Evolutionary conservation across 2,888 invertebrate genomes (phyloP).

Genomic region (Plutella xylostella): DNA sequence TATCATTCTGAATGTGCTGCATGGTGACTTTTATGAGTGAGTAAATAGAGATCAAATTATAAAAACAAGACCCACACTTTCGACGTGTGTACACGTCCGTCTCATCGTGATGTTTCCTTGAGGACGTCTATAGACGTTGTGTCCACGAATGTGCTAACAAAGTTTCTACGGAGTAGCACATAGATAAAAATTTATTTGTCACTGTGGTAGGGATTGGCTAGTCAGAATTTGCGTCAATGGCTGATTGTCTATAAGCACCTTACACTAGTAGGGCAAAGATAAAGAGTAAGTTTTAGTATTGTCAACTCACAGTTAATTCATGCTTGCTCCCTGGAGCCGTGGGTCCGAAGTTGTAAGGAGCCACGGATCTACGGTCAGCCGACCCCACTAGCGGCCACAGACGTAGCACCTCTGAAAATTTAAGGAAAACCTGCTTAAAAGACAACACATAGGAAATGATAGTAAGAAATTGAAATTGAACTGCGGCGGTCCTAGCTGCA

Average conservation of each 20-base stretch:
- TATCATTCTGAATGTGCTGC: too few relatives aligned
- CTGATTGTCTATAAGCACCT: too few relatives aligned
- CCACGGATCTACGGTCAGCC: conserved; percentile 36
- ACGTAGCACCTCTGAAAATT: conserved; percentile 44
- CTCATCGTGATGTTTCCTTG: conserved; percentile 3
- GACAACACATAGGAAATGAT: too few relatives aligned
- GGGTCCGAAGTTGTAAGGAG: conserved; percentile 39
- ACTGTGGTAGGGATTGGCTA: too few relatives aligned
- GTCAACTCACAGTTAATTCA: conserved; percentile 34
- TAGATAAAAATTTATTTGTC: too few relatives aligned
- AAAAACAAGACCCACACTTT: background rate
- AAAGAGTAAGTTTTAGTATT: too few relatives aligned
- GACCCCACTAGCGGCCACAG: conserved; percentile 41
- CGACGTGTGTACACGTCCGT: conserved; percentile 3
- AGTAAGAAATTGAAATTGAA: too few relatives aligned
- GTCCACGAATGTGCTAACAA: conserved; percentile 2
- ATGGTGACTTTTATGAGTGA: background rate
- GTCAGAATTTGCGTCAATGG: too few relatives aligned
- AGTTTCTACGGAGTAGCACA: too few relatives aligned
- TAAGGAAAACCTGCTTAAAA: too few relatives aligned
- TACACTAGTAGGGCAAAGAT: too few relatives aligned
- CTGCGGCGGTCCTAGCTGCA: too few relatives aligned
- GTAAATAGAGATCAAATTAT: conserved; percentile 1
- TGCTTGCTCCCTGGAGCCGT: conserved; percentile 30
- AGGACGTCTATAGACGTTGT: conserved; percentile 6